Evolutionary conservation across 2,797 vertebrate genomes (phyloP), one percentile per base, ranked within the genome.

Genomic region (Oreochromis grahami): DNA sequence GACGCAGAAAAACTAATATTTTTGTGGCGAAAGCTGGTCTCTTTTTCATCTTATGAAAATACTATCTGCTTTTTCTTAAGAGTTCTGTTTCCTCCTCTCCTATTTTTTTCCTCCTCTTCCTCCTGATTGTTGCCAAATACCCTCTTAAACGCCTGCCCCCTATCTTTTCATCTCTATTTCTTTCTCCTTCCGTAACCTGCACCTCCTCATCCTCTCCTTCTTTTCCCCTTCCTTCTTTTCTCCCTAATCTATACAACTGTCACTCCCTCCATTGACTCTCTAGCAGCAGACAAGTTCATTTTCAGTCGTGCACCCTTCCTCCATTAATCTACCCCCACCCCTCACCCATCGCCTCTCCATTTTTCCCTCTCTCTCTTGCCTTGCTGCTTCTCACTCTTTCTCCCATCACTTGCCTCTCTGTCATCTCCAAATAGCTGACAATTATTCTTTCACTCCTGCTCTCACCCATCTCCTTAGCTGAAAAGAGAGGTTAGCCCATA

Each of bases 231-330:
- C 68, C 38, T 55, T 85, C 80, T 34, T 87, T 87, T 84, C 52
- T 77, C 76, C 83, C 78, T 91, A 91, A 90, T 94, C 88, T 86
- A 91, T 93, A 90, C 36, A 89, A 86, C 92, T 93, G 94, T 94
- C 93, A 92, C 90, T 89, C 89, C 90, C 87, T 94, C 88, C 91
- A 93, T 81, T 93, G 92, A 87, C 82, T 93, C 84, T 87, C 80
- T 48, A 82, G 86, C 84, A 79, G 87, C 68, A 81, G 89, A 92
- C 88, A 91, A 93, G 90, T 93, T 94, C 86, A 94, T 95, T 94
- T 94, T 93, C 93, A 88, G 89, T 87, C 29, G 1, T 38, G 24
- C 77, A 77, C 83, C 70, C 84, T 88, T 84, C 81, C 84, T 52
- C 72, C 83, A 93, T 94, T 88, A 92, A 92, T 93, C 87, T 87